phyloP scores from a whole-genome alignment of 2,113 vertebrate genomes.

The Tenebrosternarchus preto region DNA sequence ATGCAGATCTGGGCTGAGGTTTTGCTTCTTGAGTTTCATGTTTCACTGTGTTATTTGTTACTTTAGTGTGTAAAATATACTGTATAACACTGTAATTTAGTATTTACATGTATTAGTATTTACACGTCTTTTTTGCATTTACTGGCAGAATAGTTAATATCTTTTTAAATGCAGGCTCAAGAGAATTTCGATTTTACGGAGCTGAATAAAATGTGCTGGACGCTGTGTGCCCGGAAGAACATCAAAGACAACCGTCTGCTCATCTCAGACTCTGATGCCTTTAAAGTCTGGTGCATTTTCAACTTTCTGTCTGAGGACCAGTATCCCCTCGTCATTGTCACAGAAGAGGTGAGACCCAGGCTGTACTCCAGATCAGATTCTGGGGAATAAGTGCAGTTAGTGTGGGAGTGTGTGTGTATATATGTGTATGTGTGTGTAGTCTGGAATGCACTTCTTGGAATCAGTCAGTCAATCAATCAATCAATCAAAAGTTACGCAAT shows the following conservation, averaged over 20 bases:
- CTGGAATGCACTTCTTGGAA: too few species aligned
- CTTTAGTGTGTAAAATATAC: too few species aligned
- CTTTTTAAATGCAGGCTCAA: slow-evolving; percentile 77
- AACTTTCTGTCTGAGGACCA: slow-evolving; percentile 96
- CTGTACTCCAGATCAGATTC: neutral
- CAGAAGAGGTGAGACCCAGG: slow-evolving; percentile 86
- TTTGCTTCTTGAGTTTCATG: too few species aligned
- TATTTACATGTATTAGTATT: too few species aligned
- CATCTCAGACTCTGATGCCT: slow-evolving; percentile 86
- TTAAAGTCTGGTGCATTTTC: slow-evolving; percentile 97
- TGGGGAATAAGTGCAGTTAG: too few species aligned
- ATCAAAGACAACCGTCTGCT: slow-evolving; percentile 78
- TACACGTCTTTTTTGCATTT: neutral
- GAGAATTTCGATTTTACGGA: slow-evolving; percentile 89
- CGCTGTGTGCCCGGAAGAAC: slow-evolving; percentile 89
- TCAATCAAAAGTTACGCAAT: too few species aligned
- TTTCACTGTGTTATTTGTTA: too few species aligned
- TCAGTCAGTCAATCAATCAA: too few species aligned
- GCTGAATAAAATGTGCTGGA: slow-evolving; percentile 98
- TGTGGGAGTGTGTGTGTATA: too few species aligned
- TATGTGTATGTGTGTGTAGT: too few species aligned
- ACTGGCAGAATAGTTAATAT: neutral
- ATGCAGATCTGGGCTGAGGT: too few species aligned
- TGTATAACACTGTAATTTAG: too few species aligned
- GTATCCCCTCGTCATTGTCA: slow-evolving; percentile 89